Conservation (phyloP, 2,888 invertebrate species). For the Drosophila monieri region DNA sequence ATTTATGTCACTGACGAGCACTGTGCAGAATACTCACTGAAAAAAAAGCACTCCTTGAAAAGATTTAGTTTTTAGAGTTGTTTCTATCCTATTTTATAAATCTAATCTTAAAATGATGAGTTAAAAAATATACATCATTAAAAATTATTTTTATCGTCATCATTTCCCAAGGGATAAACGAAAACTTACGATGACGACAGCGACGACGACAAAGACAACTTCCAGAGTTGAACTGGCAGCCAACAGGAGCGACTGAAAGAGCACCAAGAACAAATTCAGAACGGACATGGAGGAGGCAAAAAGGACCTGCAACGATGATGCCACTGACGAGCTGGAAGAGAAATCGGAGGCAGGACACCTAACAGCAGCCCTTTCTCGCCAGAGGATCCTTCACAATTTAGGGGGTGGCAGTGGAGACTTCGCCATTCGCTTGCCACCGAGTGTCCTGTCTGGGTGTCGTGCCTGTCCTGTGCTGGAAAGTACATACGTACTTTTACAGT, state of each 20-base stretch:
- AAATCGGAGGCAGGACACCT: constrained; percentile 43
- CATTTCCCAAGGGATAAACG: constrained; percentile 35
- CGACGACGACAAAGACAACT: constrained; percentile 45
- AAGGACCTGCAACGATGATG: constrained; percentile 50
- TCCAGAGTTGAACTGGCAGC: constrained; percentile 55
- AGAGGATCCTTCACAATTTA: constrained; percentile 32
- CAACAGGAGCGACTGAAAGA: constrained; percentile 25
- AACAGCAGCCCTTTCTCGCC: constrained; percentile 55
- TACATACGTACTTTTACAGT: background rate
- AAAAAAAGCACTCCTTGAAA: background rate
- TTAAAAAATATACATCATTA: background rate
- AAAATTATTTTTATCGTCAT: background rate
- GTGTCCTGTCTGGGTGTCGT: constrained; percentile 29
- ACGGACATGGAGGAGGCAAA: constrained; percentile 10
- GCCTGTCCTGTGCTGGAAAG: constrained; percentile 20
- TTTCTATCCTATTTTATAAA: background rate
- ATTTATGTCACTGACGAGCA: constrained; percentile 72
- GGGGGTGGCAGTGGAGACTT: constrained; percentile 2
- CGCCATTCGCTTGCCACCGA: constrained; percentile 33
- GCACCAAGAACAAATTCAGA: constrained; percentile 12
- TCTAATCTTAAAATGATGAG: background rate
- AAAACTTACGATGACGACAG: constrained; percentile 68
- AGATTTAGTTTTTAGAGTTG: background rate
- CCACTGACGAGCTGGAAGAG: constrained; percentile 67
- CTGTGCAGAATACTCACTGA: constrained; percentile 24